Evolutionary conservation across 2,113 vertebrate species (phyloP).

Genomic region (Opisthocomus hoazin): DNA sequence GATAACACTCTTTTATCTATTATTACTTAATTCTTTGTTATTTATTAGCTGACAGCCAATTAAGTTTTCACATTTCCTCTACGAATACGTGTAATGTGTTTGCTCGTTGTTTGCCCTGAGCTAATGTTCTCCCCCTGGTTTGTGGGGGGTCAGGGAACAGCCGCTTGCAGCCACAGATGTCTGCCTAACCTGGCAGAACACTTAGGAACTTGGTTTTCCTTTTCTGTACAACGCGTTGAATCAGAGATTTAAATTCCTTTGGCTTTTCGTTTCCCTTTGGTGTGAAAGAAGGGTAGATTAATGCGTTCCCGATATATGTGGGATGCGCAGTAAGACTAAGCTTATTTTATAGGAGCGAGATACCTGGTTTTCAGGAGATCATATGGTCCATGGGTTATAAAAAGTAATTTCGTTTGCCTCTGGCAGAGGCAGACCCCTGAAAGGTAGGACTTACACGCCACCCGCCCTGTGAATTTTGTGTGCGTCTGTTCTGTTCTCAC

Average conservation of each 20-base stretch:
- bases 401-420: neutral
- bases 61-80: neutral
- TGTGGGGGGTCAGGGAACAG: neutral
- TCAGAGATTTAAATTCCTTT: neutral
- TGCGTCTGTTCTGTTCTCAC: neutral
- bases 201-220: neutral
- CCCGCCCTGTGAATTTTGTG: neutral
- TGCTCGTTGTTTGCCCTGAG: neutral
- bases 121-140: neutral
- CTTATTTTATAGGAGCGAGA: neutral
- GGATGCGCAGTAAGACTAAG: neutral
- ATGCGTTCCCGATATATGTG: neutral
- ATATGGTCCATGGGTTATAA: no score
- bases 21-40: neutral
- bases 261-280: neutral
- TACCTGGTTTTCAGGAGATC: neutral
- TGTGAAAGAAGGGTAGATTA: neutral
- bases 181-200: neutral
- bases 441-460: neutral
- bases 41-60: neutral
- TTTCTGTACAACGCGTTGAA: neutral
- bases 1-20: neutral
- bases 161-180: rapidly evolving
- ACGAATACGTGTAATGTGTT: neutral
- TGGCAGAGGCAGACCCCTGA: neutral